Evolutionary conservation across 1,140 invertebrate species (phyloP).

Genomic region (Olivierus martensii): DNA sequence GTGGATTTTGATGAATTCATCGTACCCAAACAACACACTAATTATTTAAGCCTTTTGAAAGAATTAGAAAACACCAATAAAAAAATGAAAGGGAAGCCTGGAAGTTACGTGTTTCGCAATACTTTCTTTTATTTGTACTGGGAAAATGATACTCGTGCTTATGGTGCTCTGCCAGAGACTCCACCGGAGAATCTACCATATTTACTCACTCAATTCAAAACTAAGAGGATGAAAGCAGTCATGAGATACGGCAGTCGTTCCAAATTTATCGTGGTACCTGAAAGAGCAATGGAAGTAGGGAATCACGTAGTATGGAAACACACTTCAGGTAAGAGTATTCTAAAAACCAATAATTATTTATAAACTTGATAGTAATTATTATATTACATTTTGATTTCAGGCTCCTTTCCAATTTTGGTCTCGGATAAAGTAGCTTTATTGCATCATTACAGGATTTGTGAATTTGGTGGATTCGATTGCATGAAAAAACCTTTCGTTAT

Average conservation of each 20-base stretch:
- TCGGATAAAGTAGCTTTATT: constrained; percentile 65
- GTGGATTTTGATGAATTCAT: constrained; percentile 88
- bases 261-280: constrained; percentile 75
- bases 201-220: constrained; percentile 15
- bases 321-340: constrained; percentile 35
- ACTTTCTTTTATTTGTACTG: constrained; percentile 80
- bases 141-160: constrained; percentile 13
- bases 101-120: constrained; percentile 58
- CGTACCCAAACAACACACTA: constrained; percentile 41
- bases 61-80: constrained; percentile 4
- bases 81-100: constrained; percentile 17
- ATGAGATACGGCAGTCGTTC: constrained; percentile 54
- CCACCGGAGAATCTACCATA: constrained; percentile 8
- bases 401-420: constrained; percentile 48
- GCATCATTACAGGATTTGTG: constrained; percentile 79
- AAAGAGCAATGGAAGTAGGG: constrained; percentile 62
- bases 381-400: too few relatives aligned
- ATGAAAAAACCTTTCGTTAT: constrained; percentile 40
- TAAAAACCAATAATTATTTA: too few relatives aligned
- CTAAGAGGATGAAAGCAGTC: background rate
- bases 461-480: constrained; percentile 73
- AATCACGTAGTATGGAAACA: constrained; percentile 50
- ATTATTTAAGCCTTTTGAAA: constrained; percentile 6
- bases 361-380: too few relatives aligned
- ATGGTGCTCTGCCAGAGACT: constrained; percentile 9